Base-by-base conservation (phyloP, 2,888 invertebrate species). In the Acanthacorydalis orientalis region DNA sequence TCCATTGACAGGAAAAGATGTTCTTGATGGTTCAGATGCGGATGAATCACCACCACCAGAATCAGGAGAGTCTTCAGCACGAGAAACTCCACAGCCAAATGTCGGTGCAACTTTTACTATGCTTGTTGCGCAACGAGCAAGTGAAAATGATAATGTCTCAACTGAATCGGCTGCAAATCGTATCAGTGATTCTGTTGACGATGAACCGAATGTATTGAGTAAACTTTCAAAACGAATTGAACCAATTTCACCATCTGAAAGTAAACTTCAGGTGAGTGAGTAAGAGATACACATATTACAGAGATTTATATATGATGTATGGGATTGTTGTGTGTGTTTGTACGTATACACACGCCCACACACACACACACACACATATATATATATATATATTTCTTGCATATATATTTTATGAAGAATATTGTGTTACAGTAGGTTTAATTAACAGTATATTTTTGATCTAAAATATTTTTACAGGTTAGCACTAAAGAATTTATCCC, bases 61-160 rank as follows among this genome's bases (percentile, higher is more conserved):
- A 12, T 66, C 67, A 38, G 68, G 64, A 7, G 68, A 70, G 51
- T 67, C 70, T 14, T 69, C 67, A 46, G 68, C 68, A 49, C 61
- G 69, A 34, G 69, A 69, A 55, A 70, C 69, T 44, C 69, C 70
- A 31, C 69, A 70, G 57, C 66, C 68, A 3, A 10, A 48, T 55
- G 1, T 51, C 56, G n/a, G 55, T 51, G 64, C 61, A 4, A 54
- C 60, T 7, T 65, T 65, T 50, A 62, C 63, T n/a, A 63, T 63
- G 52, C 60, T 60, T 45, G 62, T 64, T 10, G 55, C 60, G 33
- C 59, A 59, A 33, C 44, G 39, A n/a, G 51, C 51, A 7, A 46
- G 45, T 31, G 49, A 49, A 45, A 47, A 46, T 10, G 45, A 16
- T 4, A 34, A 35, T 16, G 16, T 15, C 4, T 12, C 15, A 4